phyloP scores from a whole-genome alignment of 2,888 invertebrate genomes.

The Tyria jacobaeae region DNA sequence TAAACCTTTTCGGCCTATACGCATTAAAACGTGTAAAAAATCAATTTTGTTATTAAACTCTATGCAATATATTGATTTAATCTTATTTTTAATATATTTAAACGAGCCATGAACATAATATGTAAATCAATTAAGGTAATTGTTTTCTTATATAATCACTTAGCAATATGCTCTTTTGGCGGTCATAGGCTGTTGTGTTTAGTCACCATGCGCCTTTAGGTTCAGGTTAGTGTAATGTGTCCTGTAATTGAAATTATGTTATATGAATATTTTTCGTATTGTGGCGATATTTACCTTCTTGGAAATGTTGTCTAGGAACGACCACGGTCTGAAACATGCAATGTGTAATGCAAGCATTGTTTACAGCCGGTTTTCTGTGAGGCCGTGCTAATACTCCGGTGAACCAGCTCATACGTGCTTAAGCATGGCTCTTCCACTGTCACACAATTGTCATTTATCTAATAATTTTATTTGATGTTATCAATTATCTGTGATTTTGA shows the following conservation, averaged over 20 bases:
- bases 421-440: no score
- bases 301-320: neutral
- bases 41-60: conserved; percentile 73
- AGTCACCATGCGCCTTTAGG: neutral
- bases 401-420: no score
- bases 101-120: conserved; percentile 58
- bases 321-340: neutral
- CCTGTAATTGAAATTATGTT: neutral
- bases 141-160: conserved; percentile 30
- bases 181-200: neutral
- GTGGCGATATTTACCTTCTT: neutral
- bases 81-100: conserved; percentile 60
- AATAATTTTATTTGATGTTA: no score
- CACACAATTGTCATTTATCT: no score
- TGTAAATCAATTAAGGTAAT: conserved; percentile 42
- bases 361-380: no score
- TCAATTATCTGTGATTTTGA: no score
- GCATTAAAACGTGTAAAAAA: conserved; percentile 67
- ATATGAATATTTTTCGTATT: neutral
- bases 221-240: neutral
- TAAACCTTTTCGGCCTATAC: conserved; percentile 60
- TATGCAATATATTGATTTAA: conserved; percentile 55
- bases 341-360: neutral
- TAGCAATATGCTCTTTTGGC: neutral
- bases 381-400: no score